A percentile compares a stretch with the other conserved stretches of the same genome.
These are phyloP conservation scores for Drosophila jambulina DNA, from an alignment of 1,140 invertebrate genomes.

Conservation along the genomic window DNA sequence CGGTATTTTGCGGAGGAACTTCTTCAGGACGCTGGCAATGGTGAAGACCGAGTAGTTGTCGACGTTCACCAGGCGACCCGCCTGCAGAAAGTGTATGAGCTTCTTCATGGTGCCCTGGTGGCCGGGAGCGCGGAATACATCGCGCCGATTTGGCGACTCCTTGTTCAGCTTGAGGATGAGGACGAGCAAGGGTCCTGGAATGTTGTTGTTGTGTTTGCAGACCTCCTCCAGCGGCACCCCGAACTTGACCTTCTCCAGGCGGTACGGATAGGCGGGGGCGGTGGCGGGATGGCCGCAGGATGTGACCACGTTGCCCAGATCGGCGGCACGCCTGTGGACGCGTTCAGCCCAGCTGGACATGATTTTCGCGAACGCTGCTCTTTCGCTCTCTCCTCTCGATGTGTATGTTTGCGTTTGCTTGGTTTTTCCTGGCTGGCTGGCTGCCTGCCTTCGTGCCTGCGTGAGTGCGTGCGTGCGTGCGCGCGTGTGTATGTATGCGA, in stretches of 20 bases:
- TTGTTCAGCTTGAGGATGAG: conserved; percentile 97
- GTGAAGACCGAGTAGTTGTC: conserved; percentile 99
- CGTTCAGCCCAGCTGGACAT: conserved; percentile 96
- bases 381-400: neutral
- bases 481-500: conserved; percentile 33
- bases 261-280: conserved; percentile 89
- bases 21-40: conserved; percentile 98
- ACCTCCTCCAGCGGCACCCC: conserved; percentile 95
- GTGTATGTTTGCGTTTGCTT: conserved; percentile 12
- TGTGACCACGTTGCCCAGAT: conserved; percentile 94
- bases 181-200: conserved; percentile 95
- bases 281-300: conserved; percentile 91
- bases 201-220: conserved; percentile 96
- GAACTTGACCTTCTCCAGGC: conserved; percentile 97
- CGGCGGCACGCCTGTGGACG: conserved; percentile 94
- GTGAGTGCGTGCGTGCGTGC: conserved; percentile 23
- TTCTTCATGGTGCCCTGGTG: conserved; percentile 98
- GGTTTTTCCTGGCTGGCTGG: conserved; percentile 35
- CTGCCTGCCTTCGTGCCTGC: conserved; percentile 22
- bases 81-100: conserved; percentile 96
- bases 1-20: conserved; percentile 98
- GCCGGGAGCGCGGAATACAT: conserved; percentile 97
- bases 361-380: conserved; percentile 33
- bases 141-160: conserved; percentile 95
- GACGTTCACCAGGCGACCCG: conserved; percentile 98